These are phyloP conservation scores for Volucella bombylans DNA, from an alignment of 2,888 invertebrate species.

Conservation along the genomic window DNA sequence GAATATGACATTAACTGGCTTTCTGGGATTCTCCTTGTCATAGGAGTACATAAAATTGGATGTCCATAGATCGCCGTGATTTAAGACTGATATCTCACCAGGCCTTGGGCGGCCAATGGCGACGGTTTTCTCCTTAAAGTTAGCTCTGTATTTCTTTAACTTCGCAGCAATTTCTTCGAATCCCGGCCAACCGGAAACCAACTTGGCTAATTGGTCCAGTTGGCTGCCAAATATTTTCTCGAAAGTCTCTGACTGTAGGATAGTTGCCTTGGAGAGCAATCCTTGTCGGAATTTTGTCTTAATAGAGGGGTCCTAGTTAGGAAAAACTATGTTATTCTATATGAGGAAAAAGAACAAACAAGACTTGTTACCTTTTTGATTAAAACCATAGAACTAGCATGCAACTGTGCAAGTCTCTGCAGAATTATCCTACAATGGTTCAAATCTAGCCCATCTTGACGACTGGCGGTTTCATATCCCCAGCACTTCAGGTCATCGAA, in stretches of 20 bases:
- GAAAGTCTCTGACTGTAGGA: slow-evolving; percentile 77
- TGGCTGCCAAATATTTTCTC: slow-evolving; percentile 78
- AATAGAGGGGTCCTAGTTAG: slow-evolving; percentile 62
- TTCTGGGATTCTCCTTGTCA: slow-evolving; percentile 74
- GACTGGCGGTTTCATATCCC: slow-evolving; percentile 83
- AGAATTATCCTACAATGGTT: slow-evolving; percentile 83
- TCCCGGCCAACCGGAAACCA: slow-evolving; percentile 76
- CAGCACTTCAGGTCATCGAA: slow-evolving; percentile 83
- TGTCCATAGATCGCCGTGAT: slow-evolving; percentile 84
- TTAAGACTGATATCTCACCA: slow-evolving; percentile 81
- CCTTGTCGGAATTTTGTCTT: slow-evolving; percentile 75
- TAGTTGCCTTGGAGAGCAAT: slow-evolving; percentile 78
- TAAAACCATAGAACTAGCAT: slow-evolving; percentile 84
- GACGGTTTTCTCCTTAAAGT: slow-evolving; percentile 77
- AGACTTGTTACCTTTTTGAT: slow-evolving; percentile 82
- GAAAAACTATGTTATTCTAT: not conserved
- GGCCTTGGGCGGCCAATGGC: slow-evolving; percentile 77
- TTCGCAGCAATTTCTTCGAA: slow-evolving; percentile 77
- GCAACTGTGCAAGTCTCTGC: slow-evolving; percentile 83
- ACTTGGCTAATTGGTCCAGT: slow-evolving; percentile 77
- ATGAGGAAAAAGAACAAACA: not conserved
- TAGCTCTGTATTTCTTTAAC: slow-evolving; percentile 77
- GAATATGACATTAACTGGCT: slow-evolving; percentile 78
- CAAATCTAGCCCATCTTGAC: slow-evolving; percentile 84
- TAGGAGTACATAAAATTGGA: slow-evolving; percentile 81